phyloP scores from a whole-genome alignment of 2,888 invertebrate species.

The Sphaeridia pumilis region DNA sequence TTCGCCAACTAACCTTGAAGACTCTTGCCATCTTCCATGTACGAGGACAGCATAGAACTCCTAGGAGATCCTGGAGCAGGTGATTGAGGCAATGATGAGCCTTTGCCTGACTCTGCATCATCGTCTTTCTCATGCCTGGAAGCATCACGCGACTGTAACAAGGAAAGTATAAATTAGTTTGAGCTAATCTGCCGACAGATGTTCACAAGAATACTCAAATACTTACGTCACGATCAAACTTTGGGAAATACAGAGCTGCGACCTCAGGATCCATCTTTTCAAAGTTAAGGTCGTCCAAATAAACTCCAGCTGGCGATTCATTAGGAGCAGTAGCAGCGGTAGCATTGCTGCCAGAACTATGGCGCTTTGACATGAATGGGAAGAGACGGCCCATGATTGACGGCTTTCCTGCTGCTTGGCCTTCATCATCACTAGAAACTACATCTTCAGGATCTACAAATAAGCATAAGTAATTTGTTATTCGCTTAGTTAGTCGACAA shows the following conservation, averaged over 20 bases:
- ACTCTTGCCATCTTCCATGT: slow-evolving; percentile 25
- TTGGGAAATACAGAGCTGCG: slow-evolving; percentile 71
- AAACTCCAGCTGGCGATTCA: slow-evolving; percentile 59
- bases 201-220: not conserved
- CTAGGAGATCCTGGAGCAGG: slow-evolving; percentile 43
- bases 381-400: slow-evolving; percentile 86
- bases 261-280: slow-evolving; percentile 87
- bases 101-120: slow-evolving; percentile 93
- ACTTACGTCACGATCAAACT: slow-evolving; percentile 28
- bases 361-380: slow-evolving; percentile 61
- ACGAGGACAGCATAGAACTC: slow-evolving; percentile 17
- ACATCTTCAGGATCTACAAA: not conserved
- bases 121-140: slow-evolving; percentile 51
- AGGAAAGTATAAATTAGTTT: not conserved
- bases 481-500: too few species aligned
- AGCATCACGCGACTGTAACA: slow-evolving; percentile 4
- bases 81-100: slow-evolving; percentile 87
- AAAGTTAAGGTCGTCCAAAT: slow-evolving; percentile 79
- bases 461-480: too few species aligned
- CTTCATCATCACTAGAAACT: slow-evolving; percentile 43
- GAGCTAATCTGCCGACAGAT: not conserved
- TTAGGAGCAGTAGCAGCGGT: slow-evolving; percentile 38
- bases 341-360: slow-evolving; percentile 35
- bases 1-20: not conserved
- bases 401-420: slow-evolving; percentile 23